Conservation (phyloP, 2,888 invertebrate species). For the Cosmia trapezina region DNA sequence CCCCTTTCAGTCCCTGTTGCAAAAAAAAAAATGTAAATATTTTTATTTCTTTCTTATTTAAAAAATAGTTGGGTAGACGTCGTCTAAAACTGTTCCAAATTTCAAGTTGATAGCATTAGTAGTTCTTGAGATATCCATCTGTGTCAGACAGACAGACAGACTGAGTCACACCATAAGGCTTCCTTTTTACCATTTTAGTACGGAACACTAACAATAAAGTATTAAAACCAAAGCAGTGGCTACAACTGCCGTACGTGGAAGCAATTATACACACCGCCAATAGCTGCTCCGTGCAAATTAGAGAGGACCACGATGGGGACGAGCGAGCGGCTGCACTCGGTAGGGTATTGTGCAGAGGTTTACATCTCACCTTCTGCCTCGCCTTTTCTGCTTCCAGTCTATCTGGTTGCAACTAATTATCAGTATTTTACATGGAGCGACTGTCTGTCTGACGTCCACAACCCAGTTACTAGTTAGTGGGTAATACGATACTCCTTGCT, state of each 20-base stretch:
- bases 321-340: background rate
- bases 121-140: too few relatives aligned
- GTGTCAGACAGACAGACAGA: too few relatives aligned
- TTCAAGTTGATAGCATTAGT: too few relatives aligned
- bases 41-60: too few relatives aligned
- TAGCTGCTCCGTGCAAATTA: slow-evolving; percentile 1
- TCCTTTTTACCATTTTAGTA: too few relatives aligned
- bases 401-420: too few relatives aligned
- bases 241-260: slow-evolving; percentile 2
- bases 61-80: too few relatives aligned
- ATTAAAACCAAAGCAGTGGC: slow-evolving; percentile 11
- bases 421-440: background rate
- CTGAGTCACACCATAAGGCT: too few relatives aligned
- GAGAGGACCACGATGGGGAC: slow-evolving; percentile 2
- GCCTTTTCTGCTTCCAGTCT: background rate
- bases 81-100: too few relatives aligned
- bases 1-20: too few relatives aligned
- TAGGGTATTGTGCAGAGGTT: background rate
- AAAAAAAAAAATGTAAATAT: too few relatives aligned
- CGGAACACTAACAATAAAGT: background rate
- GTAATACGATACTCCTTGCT: background rate
- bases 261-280: slow-evolving; percentile 26
- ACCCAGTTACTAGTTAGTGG: background rate
- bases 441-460: background rate
- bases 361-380: background rate